Base-by-base conservation (phyloP, 2,888 invertebrate species). In the Tipula lateralis region DNA sequence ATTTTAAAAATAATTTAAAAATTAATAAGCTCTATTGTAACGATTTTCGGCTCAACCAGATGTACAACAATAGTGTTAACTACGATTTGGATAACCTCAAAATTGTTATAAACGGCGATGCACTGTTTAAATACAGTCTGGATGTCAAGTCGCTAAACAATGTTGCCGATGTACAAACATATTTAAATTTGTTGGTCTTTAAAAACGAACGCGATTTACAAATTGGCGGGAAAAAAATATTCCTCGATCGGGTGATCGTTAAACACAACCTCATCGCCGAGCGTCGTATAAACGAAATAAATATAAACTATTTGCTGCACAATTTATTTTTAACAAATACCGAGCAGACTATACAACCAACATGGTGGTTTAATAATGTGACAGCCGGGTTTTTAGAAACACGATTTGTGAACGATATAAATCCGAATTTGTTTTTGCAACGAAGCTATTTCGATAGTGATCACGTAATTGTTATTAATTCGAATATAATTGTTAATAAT, bases 1-100 rank as follows among this genome's bases (percentile, higher is more conserved):
- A 66, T 24, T 66, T 66, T 66, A 66, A 66, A 66, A 66, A 24
- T 66, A 66, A 66, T 66, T 66, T 66, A 66, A 66, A 66, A 24
- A 66, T 66, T 66, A 66, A 66, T 66, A 66, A 66, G 24, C 24
- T 66, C 9, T 66, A 24, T 24, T 24, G 24, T 24, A 24, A 24
- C 7, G 66, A 66, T 66, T 66, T 66, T 66, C 1, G 7, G 9
- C 9, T 66, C 2, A 19, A 66, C 9, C 6, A 66, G 12, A 66
- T 66, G 1, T 66, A 66, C 9, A 66, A 66, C 12, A 24, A 66
- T n/a, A 66, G 66, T 66, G 0, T 66, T 9, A 66, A 66, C 24
- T 66, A 66, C 24, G 9, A 66, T 66, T 66, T 66, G 24, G 66
- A 66, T 66, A 66, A 66, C 24, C 1, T 66, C 7, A 66, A 66